Percentiles rank a stretch among this genome's conserved stretches.
These are phyloP conservation scores for Tragelaphus scriptus DNA, from an alignment of 2,113 vertebrate species.

Conservation along the genomic window DNA sequence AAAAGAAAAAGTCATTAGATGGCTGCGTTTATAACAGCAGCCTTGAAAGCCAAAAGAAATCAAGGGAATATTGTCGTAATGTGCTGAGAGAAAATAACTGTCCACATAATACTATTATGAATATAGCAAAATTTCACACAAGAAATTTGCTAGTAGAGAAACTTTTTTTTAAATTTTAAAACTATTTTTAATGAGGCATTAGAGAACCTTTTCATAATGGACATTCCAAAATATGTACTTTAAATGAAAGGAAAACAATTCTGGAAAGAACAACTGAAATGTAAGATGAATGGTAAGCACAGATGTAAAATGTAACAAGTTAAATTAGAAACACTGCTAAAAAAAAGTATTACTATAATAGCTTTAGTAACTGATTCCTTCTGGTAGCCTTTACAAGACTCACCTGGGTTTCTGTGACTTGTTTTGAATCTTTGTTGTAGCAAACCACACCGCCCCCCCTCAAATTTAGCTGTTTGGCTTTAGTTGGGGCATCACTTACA, in stretches of 20 bases:
- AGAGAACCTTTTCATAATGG: not conserved
- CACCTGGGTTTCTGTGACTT: not conserved
- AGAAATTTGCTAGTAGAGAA: not conserved
- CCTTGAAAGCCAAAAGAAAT: not conserved
- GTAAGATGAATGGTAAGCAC: not conserved
- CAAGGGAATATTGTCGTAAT: not conserved
- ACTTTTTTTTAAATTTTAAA: not conserved
- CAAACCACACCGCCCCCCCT: not conserved
- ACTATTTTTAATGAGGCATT: not conserved
- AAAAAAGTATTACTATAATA: not conserved
- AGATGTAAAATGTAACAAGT: not conserved
- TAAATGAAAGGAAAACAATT: not conserved
- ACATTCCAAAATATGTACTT: not conserved
- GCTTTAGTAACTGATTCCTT: not conserved
- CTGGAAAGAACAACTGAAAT: not conserved
- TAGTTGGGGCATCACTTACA: not conserved
- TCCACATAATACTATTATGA: not conserved
- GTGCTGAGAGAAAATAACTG: not conserved
- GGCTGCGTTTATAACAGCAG: not conserved
- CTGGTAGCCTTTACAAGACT: not conserved
- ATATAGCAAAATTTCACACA: not conserved
- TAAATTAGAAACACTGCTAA: not conserved
- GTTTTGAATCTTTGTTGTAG: not conserved
- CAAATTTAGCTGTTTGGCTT: not conserved
- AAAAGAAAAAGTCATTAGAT: not conserved